These are phyloP conservation scores for Thymelicus sylvestris DNA, from an alignment of 2,888 invertebrate species.

Conservation along the genomic window DNA sequence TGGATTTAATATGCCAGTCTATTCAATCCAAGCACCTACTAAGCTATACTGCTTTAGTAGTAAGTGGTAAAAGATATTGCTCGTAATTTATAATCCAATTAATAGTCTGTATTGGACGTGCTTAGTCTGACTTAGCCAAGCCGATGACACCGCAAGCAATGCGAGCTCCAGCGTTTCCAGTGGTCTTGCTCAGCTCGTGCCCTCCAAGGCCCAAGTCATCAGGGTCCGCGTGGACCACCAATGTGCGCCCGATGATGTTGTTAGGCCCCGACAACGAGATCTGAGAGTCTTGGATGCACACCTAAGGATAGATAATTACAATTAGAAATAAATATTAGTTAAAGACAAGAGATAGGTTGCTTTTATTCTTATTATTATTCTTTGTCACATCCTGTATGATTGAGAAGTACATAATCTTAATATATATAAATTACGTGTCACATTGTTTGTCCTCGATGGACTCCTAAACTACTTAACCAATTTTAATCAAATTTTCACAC, in stretches of 20 bases:
- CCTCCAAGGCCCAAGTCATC: slow-evolving; percentile 98
- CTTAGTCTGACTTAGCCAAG: slow-evolving; percentile 67
- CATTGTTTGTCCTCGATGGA: too few relatives aligned
- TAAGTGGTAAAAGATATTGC: too few relatives aligned
- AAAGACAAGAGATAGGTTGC: too few relatives aligned
- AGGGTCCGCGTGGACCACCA: slow-evolving; percentile 96
- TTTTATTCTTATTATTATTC: too few relatives aligned
- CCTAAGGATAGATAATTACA: slow-evolving; percentile 51
- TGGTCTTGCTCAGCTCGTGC: slow-evolving; percentile 95
- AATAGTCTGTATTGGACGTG: background rate
- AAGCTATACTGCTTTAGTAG: too few relatives aligned
- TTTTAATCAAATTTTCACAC: too few relatives aligned
- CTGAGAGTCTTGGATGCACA: slow-evolving; percentile 68
- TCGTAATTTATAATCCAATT: background rate
- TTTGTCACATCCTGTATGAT: too few relatives aligned
- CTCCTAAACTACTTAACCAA: too few relatives aligned
- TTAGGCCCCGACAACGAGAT: slow-evolving; percentile 85
- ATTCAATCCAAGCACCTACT: too few relatives aligned
- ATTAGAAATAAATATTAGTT: too few relatives aligned
- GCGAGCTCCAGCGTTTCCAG: slow-evolving; percentile 97
- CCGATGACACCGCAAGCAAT: slow-evolving; percentile 96
- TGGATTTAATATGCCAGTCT: background rate
- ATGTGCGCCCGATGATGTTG: slow-evolving; percentile 92
- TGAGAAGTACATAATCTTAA: too few relatives aligned
- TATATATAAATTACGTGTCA: too few relatives aligned